phyloP scores from a whole-genome alignment of 2,797 vertebrate species.

The Lithobates sylvaticus region DNA sequence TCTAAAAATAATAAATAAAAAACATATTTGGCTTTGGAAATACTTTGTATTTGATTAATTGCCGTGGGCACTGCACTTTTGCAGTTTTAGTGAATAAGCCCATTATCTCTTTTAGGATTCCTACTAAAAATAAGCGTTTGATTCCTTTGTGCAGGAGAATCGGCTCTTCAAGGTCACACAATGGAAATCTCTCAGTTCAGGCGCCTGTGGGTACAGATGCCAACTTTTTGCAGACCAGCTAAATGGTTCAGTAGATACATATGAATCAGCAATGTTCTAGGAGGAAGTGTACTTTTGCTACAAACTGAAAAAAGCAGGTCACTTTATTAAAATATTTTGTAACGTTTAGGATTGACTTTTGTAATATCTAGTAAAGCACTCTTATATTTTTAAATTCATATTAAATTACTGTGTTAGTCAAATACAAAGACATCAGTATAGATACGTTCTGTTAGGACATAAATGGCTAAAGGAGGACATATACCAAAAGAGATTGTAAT shows the following conservation, averaged over 20 bases:
- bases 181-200: constrained; percentile 1
- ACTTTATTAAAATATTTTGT: background rate
- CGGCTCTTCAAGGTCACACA: constrained; percentile 13
- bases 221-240: constrained; percentile 19
- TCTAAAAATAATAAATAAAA: too few relatives aligned
- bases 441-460: too few relatives aligned
- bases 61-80: too few relatives aligned
- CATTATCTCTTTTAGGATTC: background rate
- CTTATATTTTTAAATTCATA: too few relatives aligned
- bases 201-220: constrained; percentile 4
- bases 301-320: constrained; percentile 11
- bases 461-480: too few relatives aligned
- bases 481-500: too few relatives aligned
- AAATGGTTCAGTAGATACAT: constrained; percentile 9
- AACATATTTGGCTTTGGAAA: too few relatives aligned
- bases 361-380: background rate
- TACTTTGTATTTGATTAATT: too few relatives aligned
- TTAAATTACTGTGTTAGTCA: too few relatives aligned
- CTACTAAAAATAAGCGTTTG: background rate
- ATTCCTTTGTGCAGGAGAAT: background rate
- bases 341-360: background rate
- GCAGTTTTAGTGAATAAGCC: too few relatives aligned
- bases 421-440: too few relatives aligned
- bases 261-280: constrained; percentile 27
- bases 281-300: background rate